These are phyloP conservation scores for Argya squamiceps DNA, from an alignment of 2,797 vertebrate species.

Conservation along the genomic window DNA sequence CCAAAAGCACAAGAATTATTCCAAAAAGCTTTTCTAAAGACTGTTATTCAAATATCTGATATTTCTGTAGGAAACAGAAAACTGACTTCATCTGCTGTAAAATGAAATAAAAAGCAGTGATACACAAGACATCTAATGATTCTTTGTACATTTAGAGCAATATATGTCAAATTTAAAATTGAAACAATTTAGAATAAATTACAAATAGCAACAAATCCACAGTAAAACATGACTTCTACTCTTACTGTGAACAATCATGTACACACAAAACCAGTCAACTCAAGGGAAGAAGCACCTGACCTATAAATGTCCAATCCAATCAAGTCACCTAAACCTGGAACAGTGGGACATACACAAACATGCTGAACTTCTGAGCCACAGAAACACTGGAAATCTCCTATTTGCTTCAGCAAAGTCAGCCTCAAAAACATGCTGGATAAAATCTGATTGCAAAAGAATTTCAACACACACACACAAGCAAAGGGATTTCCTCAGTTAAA, in stretches of 20 bases:
- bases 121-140: neutral
- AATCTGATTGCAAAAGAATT: neutral
- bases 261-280: neutral
- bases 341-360: neutral
- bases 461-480: neutral
- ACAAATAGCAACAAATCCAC: neutral
- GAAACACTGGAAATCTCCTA: neutral
- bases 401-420: neutral
- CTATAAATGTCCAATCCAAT: neutral
- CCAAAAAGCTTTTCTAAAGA: neutral
- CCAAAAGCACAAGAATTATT: neutral
- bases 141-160: neutral
- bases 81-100: neutral
- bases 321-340: neutral
- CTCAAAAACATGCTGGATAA: neutral
- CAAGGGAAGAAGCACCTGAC: slow-evolving; percentile 14
- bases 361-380: neutral
- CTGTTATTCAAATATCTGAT: neutral
- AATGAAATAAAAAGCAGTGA: neutral
- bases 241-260: neutral
- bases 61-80: neutral
- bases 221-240: neutral
- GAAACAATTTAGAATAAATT: neutral
- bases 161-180: neutral
- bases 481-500: neutral